phyloP scores from a whole-genome alignment of 1,140 invertebrate species.

The Drosophila nannoptera region DNA sequence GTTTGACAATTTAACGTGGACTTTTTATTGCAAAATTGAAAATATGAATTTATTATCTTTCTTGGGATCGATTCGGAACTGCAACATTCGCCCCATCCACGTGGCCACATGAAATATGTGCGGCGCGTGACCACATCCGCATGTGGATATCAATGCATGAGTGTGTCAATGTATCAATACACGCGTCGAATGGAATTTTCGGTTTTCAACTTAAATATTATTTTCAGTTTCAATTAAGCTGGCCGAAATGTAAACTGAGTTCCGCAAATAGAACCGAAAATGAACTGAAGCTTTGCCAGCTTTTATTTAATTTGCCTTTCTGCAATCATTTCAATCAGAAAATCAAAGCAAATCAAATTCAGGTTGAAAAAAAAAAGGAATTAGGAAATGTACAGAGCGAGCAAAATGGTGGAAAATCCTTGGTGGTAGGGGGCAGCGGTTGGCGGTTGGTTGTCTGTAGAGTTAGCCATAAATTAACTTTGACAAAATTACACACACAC shows the following conservation, averaged over 20 bases:
- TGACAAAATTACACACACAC: conserved; percentile 69
- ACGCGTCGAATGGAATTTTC: conserved; percentile 2
- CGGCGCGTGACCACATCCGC: conserved; percentile 10
- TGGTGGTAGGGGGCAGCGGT: neutral
- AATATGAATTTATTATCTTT: conserved; percentile 2
- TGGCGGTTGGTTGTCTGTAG: conserved; percentile 4
- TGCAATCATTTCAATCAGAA: conserved; percentile 63
- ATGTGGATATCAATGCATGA: neutral
- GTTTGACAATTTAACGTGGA: neutral
- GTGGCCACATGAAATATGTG: conserved; percentile 29
- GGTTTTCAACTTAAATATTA: conserved; percentile 9
- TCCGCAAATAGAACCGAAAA: conserved; percentile 29
- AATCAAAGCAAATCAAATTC: conserved; percentile 24
- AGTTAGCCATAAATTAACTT: conserved; percentile 73
- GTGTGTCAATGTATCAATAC: neutral
- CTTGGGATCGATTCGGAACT: neutral
- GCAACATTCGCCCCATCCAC: neutral
- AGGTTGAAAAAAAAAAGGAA: too few relatives aligned
- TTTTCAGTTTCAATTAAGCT: neutral
- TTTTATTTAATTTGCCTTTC: conserved; percentile 54
- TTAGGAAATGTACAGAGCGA: too few relatives aligned
- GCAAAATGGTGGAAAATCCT: neutral
- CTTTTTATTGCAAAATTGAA: neutral
- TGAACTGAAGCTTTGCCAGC: conserved; percentile 25
- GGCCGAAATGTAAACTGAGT: conserved; percentile 5